Percentiles rank a stretch among this genome's conserved stretches.
Conservation (phyloP, 2,797 vertebrate genomes). For the Parotocinclus haroldoi region DNA sequence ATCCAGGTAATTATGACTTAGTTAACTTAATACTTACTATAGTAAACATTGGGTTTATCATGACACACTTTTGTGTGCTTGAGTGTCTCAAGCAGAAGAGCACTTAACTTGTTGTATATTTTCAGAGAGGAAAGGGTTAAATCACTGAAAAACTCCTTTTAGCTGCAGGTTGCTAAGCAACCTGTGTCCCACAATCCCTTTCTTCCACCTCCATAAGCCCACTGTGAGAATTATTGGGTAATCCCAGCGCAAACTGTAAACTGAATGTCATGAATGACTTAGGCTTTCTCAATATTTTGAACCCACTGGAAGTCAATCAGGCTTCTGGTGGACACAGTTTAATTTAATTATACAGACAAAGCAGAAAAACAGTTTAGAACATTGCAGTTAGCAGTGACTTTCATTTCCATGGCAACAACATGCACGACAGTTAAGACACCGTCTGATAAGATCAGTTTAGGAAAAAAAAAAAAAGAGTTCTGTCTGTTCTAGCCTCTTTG, state of each 20-base stretch:
- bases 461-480: too few species aligned
- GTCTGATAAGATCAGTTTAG: not conserved
- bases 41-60: too few species aligned
- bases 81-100: too few species aligned
- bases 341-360: not conserved
- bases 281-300: constrained; percentile 16
- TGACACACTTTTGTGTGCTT: too few species aligned
- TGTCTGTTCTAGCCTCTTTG: too few species aligned
- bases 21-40: too few species aligned
- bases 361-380: not conserved
- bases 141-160: constrained; percentile 26
- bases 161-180: constrained; percentile 41
- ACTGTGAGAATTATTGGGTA: constrained; percentile 20
- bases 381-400: constrained; percentile 3
- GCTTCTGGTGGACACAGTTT: not conserved
- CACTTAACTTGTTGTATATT: too few species aligned
- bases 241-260: constrained; percentile 26
- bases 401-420: constrained; percentile 27
- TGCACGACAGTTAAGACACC: constrained; percentile 15
- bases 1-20: too few species aligned
- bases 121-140: constrained; percentile 6
- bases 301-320: not conserved
- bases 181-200: constrained; percentile 33
- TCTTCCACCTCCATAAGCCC: constrained; percentile 18
- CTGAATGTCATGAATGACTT: constrained; percentile 17